A percentile compares a stretch with the other conserved stretches of the same genome.
Evolutionary conservation across 2,888 invertebrate genomes (phyloP).

Genomic region (Helobdella robusta): DNA sequence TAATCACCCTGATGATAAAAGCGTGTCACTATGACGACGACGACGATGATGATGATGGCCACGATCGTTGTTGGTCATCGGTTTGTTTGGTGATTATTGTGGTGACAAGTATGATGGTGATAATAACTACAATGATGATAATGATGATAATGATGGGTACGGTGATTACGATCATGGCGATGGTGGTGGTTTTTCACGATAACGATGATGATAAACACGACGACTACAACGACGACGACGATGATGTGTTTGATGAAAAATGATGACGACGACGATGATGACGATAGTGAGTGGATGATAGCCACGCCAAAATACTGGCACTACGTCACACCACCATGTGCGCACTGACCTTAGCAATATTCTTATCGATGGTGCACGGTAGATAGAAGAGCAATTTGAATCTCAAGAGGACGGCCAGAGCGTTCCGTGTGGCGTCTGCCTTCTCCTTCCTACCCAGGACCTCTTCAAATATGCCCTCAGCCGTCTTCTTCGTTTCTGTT

Average conservation of each 20-base stretch:
- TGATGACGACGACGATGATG: neutral
- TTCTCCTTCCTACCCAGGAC: conserved; percentile 81
- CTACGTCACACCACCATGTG: too few relatives aligned
- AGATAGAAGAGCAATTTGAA: conserved; percentile 92
- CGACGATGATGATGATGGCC: too few relatives aligned
- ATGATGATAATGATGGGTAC: too few relatives aligned
- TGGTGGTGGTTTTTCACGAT: too few relatives aligned
- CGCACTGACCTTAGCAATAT: conserved; percentile 64
- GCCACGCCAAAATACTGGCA: neutral
- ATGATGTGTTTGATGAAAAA: too few relatives aligned
- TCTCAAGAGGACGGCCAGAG: conserved; percentile 78
- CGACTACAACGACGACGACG: neutral
- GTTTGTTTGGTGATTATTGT: too few relatives aligned
- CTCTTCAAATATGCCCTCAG: conserved; percentile 82
- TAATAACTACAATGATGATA: too few relatives aligned
- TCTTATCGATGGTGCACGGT: conserved; percentile 83
- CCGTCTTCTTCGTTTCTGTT: conserved; percentile 76
- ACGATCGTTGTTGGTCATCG: too few relatives aligned
- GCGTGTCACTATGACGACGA: too few relatives aligned
- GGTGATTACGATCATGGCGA: too few relatives aligned
- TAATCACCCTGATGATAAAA: conserved; percentile 10
- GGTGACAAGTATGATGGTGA: too few relatives aligned
- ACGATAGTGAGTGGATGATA: neutral
- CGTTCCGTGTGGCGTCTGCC: conserved; percentile 89
- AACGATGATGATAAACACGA: neutral